Evolutionary conservation across 2,888 invertebrate species (phyloP), one percentile per base, ranked within the genome.

Genomic region (Venusia cambrica): DNA sequence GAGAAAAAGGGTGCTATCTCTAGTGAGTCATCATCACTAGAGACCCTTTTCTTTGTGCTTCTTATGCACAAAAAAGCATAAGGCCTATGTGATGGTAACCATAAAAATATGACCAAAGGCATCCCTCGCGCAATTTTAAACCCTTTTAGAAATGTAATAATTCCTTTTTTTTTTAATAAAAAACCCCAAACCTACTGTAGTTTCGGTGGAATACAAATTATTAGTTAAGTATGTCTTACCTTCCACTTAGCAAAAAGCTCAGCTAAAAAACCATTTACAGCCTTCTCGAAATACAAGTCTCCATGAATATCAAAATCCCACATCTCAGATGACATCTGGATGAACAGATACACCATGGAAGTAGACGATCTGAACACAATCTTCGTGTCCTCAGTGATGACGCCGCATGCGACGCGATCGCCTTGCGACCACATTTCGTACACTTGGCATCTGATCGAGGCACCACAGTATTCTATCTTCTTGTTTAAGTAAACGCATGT

Each of bases 261-360:
- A 0, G 97, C 93, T 10, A 99, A 87, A 72, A 99, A 99, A 1
- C 99, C 98, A 81, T 97, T 97, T 0, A 99, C 96, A 24, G 99
- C 98, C 67, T 96, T 97, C 79, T 99, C 99, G 87, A 98, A 98
- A 73, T 99, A 99, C 29, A 99, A 87, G 84, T 99, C 99, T 0
- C 99, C 99, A 68, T 98, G 96, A 45, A 97, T 96, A 78, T 99
- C 99, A 87, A 98, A 98, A 64, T 99, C 97, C 99, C 99, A 99
- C 99, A 99, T 99, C 89, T 99, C 99, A 0, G 96, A 95, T 43
- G 97, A 97, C 98, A 99, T 98, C 88, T 99, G 99, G 43, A 98
- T 91, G 68, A 99, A 98, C 3, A 99, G 89, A 75, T 98, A 98
- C 0, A 99, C 97, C 93, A 98, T 97, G 6, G 98, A 96, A 0